Base-by-base conservation (phyloP, 2,797 vertebrate genomes). In the Alcedo quadribrachys region DNA sequence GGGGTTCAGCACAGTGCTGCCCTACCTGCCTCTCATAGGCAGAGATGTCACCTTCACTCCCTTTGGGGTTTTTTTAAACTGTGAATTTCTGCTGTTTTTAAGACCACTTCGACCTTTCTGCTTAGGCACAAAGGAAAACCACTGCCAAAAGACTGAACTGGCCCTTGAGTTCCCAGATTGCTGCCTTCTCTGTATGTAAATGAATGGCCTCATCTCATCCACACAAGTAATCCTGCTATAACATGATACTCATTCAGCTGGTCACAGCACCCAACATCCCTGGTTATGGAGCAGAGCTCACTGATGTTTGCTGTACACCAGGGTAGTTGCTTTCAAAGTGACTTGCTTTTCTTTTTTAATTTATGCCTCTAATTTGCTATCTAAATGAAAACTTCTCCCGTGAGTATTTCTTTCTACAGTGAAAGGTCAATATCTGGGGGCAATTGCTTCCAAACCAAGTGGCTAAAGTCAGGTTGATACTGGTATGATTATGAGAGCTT, bases 361-460 rank as follows among this genome's bases (percentile, higher is more conserved):
- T 71, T 78, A 62, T 11, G 8, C 24, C 9, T 75, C 45, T 77
- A 68, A 87, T 87, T 92, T 90, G 46, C 45, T 57, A 17, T 58
- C 71, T 67, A 93, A 95, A 89, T 87, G 69, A 87, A 87, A 88
- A 57, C 6, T 73, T 77, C 5, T 86, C 78, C 57, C 15, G 0
- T 5, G 61, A 89, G 73, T 74, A 71, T 87, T 87, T 85, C 16
- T 77, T 43, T 82, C 60, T 45, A 7, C 45, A 46, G 61, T 46
- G 75, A 68, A 81, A 92, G 68, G n/a, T 57, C n/a, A 79, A 11
- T 58, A 61, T 80, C 67, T 71, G 37, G 20, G 48, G 54, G 55
- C 32, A 80, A 77, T 43, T 92, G 11, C 87, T 93, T 82, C 54
- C 57, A 75, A 87, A 81, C 32, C 28, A 78, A 87, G 89, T 32